Percentiles rank a stretch among this genome's conserved stretches.
These are phyloP conservation scores for Cosmorhoe ocellata DNA, from an alignment of 2,888 invertebrate genomes.

Conservation along the genomic window DNA sequence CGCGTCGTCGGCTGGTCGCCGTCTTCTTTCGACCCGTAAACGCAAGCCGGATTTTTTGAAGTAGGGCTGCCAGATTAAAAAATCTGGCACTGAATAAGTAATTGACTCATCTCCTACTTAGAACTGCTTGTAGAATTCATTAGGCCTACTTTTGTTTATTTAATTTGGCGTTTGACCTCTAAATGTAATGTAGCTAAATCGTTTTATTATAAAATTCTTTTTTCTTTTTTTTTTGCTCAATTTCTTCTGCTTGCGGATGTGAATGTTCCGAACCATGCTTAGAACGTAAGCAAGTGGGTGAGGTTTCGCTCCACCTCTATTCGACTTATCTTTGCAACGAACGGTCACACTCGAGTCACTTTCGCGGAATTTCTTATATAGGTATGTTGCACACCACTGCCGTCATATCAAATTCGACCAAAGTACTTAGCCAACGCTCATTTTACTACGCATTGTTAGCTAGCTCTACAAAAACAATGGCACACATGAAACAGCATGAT, in stretches of 20 bases:
- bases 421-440: conserved; percentile 34
- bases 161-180: background rate
- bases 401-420: conserved; percentile 43
- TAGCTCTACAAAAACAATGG: conserved; percentile 39
- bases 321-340: conserved; percentile 38
- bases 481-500: conserved; percentile 8
- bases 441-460: conserved; percentile 51
- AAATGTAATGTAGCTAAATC: background rate
- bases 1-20: too few species aligned
- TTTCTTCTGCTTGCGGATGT: background rate
- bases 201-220: too few species aligned
- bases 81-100: conserved; percentile 20
- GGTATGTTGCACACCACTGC: conserved; percentile 45
- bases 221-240: too few species aligned
- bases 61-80: conserved; percentile 30
- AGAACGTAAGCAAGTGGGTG: conserved; percentile 51
- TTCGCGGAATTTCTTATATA: conserved; percentile 56
- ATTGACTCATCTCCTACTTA: background rate
- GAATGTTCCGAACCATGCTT: conserved; percentile 15
- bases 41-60: conserved; percentile 31
- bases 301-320: conserved; percentile 67
- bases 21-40: conserved; percentile 29
- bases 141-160: conserved; percentile 2
- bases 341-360: conserved; percentile 53
- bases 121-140: conserved; percentile 2